A percentile compares a stretch with the other conserved stretches of the same genome.
These are phyloP conservation scores for Parnassius mnemosyne DNA, from an alignment of 2,888 invertebrate species.

Conservation along the genomic window DNA sequence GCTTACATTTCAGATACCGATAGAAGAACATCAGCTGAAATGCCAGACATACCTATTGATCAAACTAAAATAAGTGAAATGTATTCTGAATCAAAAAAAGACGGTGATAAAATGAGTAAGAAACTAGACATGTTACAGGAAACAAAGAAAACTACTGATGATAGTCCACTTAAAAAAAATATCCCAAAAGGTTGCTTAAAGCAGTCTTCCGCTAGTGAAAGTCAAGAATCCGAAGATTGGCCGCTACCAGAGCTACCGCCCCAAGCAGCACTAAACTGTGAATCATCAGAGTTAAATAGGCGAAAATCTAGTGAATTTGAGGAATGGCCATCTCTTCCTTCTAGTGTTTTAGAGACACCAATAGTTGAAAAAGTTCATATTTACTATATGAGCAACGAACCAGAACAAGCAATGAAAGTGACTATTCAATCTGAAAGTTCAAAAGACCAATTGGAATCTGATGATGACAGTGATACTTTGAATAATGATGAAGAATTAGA, in stretches of 20 bases:
- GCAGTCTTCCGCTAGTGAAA: conserved; percentile 79
- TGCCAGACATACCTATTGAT: conserved; percentile 91
- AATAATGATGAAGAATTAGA: conserved; percentile 83
- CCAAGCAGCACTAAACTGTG: conserved; percentile 58
- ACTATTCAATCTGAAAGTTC: conserved; percentile 85
- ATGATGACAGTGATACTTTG: conserved; percentile 84
- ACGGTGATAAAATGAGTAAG: conserved; percentile 58
- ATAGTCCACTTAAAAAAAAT: conserved; percentile 52
- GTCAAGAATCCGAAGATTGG: conserved; percentile 89
- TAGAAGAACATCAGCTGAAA: conserved; percentile 90
- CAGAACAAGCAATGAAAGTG: conserved; percentile 89
- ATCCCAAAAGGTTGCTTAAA: conserved; percentile 62
- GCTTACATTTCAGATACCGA: conserved; percentile 90
- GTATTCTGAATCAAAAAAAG: conserved; percentile 78
- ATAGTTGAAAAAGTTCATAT: conserved; percentile 89
- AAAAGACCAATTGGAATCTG: conserved; percentile 83
- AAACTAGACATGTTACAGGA: conserved; percentile 47
- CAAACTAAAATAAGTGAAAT: conserved; percentile 81
- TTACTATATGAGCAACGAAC: conserved; percentile 88
- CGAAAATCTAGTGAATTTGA: conserved; percentile 85
- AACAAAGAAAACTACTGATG: conserved; percentile 47
- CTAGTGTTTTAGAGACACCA: conserved; percentile 85
- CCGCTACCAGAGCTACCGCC: conserved; percentile 87
- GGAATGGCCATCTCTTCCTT: conserved; percentile 91
- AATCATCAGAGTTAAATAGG: conserved; percentile 50